Conservation (phyloP, 2,888 invertebrate species). For the Disparrhopalites patrizii region DNA sequence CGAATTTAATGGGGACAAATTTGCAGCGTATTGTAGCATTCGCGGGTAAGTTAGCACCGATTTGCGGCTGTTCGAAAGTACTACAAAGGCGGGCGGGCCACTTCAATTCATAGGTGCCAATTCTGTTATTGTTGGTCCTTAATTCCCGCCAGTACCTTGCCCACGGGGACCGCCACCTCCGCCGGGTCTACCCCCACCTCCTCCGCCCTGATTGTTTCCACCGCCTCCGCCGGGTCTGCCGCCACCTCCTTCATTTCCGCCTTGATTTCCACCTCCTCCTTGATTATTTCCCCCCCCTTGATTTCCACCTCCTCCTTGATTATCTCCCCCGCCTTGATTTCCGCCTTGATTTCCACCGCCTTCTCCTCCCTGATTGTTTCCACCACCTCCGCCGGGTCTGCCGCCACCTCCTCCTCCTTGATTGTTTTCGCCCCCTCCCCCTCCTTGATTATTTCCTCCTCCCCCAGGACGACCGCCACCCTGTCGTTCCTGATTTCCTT, state of each 20-base stretch:
- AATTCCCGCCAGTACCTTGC: neutral
- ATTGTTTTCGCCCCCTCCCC: neutral
- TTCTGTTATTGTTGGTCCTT: too few species aligned
- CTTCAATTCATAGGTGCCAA: too few species aligned
- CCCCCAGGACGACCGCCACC: neutral
- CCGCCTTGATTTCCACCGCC: neutral
- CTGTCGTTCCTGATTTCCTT: too few species aligned
- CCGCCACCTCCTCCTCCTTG: neutral
- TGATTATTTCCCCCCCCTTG: neutral
- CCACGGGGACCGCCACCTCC: neutral
- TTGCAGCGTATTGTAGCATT: too few species aligned
- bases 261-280: neutral
- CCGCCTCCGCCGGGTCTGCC: neutral
- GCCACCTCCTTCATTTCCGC: neutral
- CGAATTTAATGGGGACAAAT: too few species aligned
- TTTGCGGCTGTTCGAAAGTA: too few species aligned
- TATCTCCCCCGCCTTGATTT: neutral
- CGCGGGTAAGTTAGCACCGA: too few species aligned
- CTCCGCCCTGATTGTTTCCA: neutral
- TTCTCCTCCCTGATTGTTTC: conserved; percentile 1
- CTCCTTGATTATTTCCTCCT: conserved; percentile 4
- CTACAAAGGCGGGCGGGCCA: too few species aligned
- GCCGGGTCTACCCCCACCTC: neutral
- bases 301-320: neutral
- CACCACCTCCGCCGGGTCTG: neutral